A percentile compares a stretch with the other conserved stretches of the same genome.
These are phyloP conservation scores for Psettodes erumei DNA, from an alignment of 2,113 vertebrate genomes.

Conservation along the genomic window DNA sequence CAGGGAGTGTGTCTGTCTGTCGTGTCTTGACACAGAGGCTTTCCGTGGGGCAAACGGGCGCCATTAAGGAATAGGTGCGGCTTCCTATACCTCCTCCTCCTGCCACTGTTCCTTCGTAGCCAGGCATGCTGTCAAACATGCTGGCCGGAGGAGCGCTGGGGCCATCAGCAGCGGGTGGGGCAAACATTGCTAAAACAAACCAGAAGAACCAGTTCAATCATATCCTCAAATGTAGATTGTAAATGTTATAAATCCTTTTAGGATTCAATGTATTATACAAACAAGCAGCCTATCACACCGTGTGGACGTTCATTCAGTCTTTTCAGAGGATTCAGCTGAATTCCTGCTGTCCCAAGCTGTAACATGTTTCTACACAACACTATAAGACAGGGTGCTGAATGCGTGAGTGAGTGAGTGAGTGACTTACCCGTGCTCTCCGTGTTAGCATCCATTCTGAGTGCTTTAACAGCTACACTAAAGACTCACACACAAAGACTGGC, in stretches of 20 bases:
- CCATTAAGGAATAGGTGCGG: no score
- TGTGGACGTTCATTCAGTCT: neutral
- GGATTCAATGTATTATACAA: neutral
- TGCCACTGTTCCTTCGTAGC: slow-evolving; percentile 78
- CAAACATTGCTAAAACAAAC: slow-evolving; percentile 73
- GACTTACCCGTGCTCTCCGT: slow-evolving; percentile 50
- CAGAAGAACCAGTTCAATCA: slow-evolving; percentile 64
- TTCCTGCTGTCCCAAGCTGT: neutral
- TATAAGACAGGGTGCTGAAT: neutral
- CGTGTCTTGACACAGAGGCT: neutral
- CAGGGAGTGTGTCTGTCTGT: neutral
- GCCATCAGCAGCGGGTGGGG: slow-evolving; percentile 52
- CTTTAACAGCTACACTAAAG: neutral
- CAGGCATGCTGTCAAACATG: slow-evolving; percentile 78
- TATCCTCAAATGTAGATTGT: neutral
- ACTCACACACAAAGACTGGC: neutral
- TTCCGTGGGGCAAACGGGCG: neutral
- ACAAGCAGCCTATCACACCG: neutral
- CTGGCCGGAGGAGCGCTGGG: slow-evolving; percentile 75
- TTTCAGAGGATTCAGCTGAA: neutral
- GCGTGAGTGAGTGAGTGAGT: neutral
- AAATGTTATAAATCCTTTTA: neutral
- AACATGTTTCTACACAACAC: neutral
- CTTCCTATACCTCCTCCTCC: slow-evolving; percentile 71
- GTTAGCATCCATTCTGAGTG: neutral